Percentiles rank a stretch among this genome's conserved stretches.
phyloP scores from a whole-genome alignment of 2,888 invertebrate genomes.

The Encarsia formosa region DNA sequence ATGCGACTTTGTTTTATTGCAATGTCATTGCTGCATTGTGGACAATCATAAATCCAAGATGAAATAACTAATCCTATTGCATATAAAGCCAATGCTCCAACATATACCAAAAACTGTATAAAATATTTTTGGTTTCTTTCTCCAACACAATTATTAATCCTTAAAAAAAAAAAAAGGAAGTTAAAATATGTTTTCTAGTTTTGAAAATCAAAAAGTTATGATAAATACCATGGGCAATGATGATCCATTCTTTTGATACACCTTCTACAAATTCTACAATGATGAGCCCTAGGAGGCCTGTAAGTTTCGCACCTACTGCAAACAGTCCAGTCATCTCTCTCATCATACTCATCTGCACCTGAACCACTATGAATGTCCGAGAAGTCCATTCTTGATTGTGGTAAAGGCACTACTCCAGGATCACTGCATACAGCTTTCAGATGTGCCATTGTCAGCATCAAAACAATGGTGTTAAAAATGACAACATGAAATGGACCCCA shows the following conservation, averaged over 20 bases:
- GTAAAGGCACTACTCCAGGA: constrained; percentile 81
- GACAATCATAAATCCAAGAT: constrained; percentile 70
- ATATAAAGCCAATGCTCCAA: constrained; percentile 64
- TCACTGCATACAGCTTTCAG: constrained; percentile 84
- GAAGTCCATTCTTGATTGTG: constrained; percentile 69
- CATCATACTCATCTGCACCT: constrained; percentile 50
- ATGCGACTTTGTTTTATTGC: constrained; percentile 69
- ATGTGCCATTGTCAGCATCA: constrained; percentile 72
- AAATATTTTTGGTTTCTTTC: constrained; percentile 91
- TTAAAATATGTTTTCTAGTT: neutral
- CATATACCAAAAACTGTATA: constrained; percentile 80
- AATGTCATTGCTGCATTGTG: constrained; percentile 62
- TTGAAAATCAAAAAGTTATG: neutral
- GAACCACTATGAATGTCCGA: constrained; percentile 70
- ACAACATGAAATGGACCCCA: constrained; percentile 80
- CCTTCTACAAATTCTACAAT: constrained; percentile 81
- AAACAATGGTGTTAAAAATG: constrained; percentile 72
- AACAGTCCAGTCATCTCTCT: constrained; percentile 70
- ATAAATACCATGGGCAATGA: constrained; percentile 71
- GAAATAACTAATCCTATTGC: constrained; percentile 67
- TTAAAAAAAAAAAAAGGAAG: constrained; percentile 35
- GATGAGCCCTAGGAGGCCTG: constrained; percentile 79
- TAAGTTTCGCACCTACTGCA: constrained; percentile 77
- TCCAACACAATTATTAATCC: constrained; percentile 91
- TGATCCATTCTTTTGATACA: constrained; percentile 81